Conservation (phyloP, 92 coral and sea anemone genomes). For the Porites lobata region DNA sequence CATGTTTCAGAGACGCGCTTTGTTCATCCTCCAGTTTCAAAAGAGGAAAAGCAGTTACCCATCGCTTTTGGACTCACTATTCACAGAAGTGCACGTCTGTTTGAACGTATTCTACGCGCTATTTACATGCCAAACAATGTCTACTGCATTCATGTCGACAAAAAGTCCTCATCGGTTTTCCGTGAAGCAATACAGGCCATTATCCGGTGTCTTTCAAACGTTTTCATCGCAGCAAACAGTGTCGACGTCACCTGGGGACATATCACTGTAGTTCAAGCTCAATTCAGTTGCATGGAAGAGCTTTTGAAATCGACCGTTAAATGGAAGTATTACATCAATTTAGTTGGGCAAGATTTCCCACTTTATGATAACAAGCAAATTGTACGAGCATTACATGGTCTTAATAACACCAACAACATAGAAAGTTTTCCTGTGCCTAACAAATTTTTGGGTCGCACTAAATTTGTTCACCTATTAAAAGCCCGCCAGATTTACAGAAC, state of each 20-base stretch:
- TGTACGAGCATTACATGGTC: slow-evolving; percentile 56
- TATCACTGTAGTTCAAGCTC: slow-evolving; percentile 60
- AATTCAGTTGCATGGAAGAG: slow-evolving; percentile 69
- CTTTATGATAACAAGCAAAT: slow-evolving; percentile 68
- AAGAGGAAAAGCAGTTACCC: slow-evolving; percentile 50
- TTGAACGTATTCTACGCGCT: slow-evolving; percentile 70
- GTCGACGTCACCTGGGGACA: slow-evolving; percentile 71
- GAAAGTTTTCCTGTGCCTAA: slow-evolving; percentile 28
- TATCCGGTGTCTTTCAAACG: slow-evolving; percentile 67
- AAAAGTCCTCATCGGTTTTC: slow-evolving; percentile 44
- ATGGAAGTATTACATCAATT: slow-evolving; percentile 77
- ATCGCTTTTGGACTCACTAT: slow-evolving; percentile 63
- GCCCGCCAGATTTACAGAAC: background rate
- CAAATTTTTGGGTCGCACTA: background rate
- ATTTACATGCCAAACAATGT: slow-evolving; percentile 79
- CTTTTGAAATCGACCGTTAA: slow-evolving; percentile 34
- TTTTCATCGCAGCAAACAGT: slow-evolving; percentile 46
- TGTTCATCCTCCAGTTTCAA: background rate
- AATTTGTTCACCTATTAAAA: background rate
- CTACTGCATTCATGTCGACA: slow-evolving; percentile 80
- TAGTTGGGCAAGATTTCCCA: slow-evolving; percentile 83
- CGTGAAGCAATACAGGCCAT: slow-evolving; percentile 47
- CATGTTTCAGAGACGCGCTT: background rate
- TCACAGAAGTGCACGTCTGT: slow-evolving; percentile 60
- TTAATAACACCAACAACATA: slow-evolving; percentile 49